Base-by-base conservation (phyloP, 2,113 vertebrate genomes). In the Octodon degus region DNA sequence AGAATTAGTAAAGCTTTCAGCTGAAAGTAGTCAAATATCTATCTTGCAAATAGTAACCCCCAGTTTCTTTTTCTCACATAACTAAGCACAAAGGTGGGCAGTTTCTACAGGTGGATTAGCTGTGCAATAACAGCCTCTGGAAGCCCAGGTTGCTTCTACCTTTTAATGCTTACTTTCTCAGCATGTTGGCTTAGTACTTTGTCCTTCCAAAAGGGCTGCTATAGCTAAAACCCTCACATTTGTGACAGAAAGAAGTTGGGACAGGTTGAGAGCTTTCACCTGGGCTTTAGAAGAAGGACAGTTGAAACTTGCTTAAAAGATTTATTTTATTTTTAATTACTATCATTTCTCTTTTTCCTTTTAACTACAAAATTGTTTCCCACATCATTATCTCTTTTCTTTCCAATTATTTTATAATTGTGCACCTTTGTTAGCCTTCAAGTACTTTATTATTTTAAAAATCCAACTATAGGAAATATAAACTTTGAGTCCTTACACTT, bases 401-500 rank as follows among this genome's bases (percentile, higher is more conserved):
- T 93, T 83, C 32, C 90, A 87, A 96, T 95, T 97, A 72, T 74
- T 97, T 98, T 84, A 65, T 2, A 20, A 68, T 96, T 81, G 17
- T 86, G 17, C 96, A 13, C 80, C 79, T 93, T 60, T 63, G 74
- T 89, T 96, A 94, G 92, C 96, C 82, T 43, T 94, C 85, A 90
- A 97, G 62, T 55, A 72, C 50, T 92, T 91, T 63, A 25, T 96
- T 92, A 65, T 94, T 97, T 94, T 86, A 79, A 97, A 98, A 5
- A 4, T 90, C 34, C 91, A 77, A 96, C 14, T 84, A 89, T 95
- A 77, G 63, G 40, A 92, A 96, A 91, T 65, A 97, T 47, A 96
- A 90, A 24, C 86, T 90, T 62, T 77, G 22, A 95, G 20, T 96
- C 86, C 77, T 94, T 96, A 97, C 96, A 90, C 40, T 90, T 89